Base-by-base conservation (phyloP, 2,797 vertebrate species). In the Myripristis murdjan region DNA sequence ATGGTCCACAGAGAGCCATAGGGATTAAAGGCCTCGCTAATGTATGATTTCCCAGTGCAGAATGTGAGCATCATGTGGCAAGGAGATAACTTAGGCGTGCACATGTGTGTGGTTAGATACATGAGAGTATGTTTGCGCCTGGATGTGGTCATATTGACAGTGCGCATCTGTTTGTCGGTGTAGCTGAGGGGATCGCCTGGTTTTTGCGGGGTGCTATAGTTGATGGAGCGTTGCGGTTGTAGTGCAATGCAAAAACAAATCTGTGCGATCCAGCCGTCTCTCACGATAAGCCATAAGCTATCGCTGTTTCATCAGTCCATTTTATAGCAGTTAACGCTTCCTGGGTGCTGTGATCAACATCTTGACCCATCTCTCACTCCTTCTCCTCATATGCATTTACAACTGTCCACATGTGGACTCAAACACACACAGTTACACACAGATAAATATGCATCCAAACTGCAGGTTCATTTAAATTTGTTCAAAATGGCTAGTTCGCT, bases 231-330 rank as follows among this genome's bases (percentile, higher is more conserved):
- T 53, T 41, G 61, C 60, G 7, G 20, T 6, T 10, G n/a, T 3
- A 16, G 41, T 23, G 18, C 58, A 53, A 47, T 53, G 65, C 64
- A 56, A 77, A 58, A 81, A 41, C 84, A 82, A 83, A 82, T 64
- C 53, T 43, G 43, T 62, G 75, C 66, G 73, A 81, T 87, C 77
- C 58, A 66, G 46, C 37, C 28, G 64, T 74, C 74, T 78, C 83
- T 88, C 89, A 87, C 75, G 35, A 74, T 81, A 64, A 81, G 75
- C 89, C 70, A 75, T n/a, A 53, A 68, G 67, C 64, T 54, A 53
- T 37, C 16, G 1, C 44, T 68, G 80, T 70, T 69, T 69, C 75
- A 75, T 82, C 76, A 73, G 69, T 48, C 75, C 26, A 46, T 81
- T 85, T 82, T 61, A 77, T 64, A 79, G 75, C 59, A 62, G 62